Evolutionary conservation across 2,797 vertebrate genomes (phyloP).

Genomic region (Holocentrus rufus): DNA sequence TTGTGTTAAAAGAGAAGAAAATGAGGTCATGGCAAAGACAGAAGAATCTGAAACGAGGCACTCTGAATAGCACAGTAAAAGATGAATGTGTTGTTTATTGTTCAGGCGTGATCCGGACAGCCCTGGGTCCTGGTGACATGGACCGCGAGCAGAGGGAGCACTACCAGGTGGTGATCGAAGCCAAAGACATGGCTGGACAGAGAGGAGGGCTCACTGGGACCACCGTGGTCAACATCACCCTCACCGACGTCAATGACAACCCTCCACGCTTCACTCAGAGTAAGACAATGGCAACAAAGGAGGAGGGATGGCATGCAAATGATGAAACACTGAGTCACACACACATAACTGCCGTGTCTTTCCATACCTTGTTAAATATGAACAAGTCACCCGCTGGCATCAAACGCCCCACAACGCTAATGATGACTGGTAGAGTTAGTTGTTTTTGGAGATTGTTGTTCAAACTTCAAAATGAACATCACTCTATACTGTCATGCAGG

Average conservation of each 20-base stretch:
- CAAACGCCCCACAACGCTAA: not conserved
- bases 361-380: conserved; percentile 2
- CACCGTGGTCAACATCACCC: conserved; percentile 90
- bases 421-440: no score
- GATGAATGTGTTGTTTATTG: conserved; percentile 16
- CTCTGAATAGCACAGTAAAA: not conserved
- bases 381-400: conserved; percentile 9
- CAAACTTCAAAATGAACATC: no score
- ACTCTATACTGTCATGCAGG: no score
- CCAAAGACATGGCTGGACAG: conserved; percentile 97
- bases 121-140: conserved; percentile 89
- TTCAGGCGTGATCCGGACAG: conserved; percentile 92
- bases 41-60: not conserved
- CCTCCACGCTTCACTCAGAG: conserved; percentile 90
- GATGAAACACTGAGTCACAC: conserved; percentile 31
- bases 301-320: conserved; percentile 7
- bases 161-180: conserved; percentile 95
- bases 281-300: conserved; percentile 75
- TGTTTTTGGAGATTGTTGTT: not conserved
- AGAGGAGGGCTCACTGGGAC: conserved; percentile 92
- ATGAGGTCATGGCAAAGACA: not conserved
- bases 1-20: no score
- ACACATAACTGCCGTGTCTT: not conserved
- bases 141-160: conserved; percentile 93
- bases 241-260: conserved; percentile 95